phyloP scores from a whole-genome alignment of 2,888 invertebrate species.

The Molorchus minor region DNA sequence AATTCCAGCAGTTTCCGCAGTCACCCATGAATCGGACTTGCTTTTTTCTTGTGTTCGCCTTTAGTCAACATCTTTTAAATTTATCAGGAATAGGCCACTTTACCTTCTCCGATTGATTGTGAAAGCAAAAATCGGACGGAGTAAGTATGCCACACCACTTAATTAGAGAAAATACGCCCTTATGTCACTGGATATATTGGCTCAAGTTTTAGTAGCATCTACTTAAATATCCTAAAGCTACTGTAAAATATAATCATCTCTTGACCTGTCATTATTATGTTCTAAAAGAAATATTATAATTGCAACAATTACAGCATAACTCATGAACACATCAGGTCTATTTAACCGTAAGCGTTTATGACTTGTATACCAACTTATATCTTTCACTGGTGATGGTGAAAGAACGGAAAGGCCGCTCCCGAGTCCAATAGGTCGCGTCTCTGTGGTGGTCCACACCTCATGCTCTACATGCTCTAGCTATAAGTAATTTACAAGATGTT shows the following conservation, averaged over 20 bases:
- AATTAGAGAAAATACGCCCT: too few relatives aligned
- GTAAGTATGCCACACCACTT: too few relatives aligned
- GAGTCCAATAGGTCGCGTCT: conserved; percentile 41
- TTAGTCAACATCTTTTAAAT: too few relatives aligned
- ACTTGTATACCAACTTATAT: conserved; percentile 26
- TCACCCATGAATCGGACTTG: neutral
- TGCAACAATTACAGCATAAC: neutral
- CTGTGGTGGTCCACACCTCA: conserved; percentile 45
- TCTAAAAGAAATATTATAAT: neutral
- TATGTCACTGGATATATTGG: too few relatives aligned
- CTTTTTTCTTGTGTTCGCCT: too few relatives aligned
- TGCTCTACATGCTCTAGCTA: conserved; percentile 38
- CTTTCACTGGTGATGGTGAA: conserved; percentile 38
- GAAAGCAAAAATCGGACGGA: too few relatives aligned
- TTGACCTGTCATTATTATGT: neutral
- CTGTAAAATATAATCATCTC: neutral
- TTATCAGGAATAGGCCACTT: too few relatives aligned
- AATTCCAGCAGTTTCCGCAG: neutral
- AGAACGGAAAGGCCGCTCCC: conserved; percentile 40
- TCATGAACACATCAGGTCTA: conserved; percentile 12
- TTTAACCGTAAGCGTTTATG: conserved; percentile 27
- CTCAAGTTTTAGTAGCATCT: too few relatives aligned
- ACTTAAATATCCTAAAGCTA: too few relatives aligned
- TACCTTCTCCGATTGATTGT: too few relatives aligned
- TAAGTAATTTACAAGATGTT: conserved; percentile 22